These are phyloP conservation scores for Syrphus vitripennis DNA, from an alignment of 2,888 invertebrate genomes.

Conservation along the genomic window DNA sequence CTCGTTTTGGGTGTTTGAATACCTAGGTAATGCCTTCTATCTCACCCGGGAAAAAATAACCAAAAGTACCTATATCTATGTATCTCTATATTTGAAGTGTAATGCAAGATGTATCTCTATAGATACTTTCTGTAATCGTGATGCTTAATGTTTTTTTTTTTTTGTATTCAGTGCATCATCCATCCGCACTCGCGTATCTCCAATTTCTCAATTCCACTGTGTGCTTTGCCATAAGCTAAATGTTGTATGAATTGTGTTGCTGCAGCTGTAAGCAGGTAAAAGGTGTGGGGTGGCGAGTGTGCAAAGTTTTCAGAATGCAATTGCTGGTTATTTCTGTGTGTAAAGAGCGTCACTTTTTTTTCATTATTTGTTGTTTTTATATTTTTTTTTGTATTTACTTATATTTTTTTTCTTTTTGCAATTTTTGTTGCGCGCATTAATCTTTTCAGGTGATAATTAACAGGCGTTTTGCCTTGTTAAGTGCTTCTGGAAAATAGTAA, in stretches of 20 bases:
- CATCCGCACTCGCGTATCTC: slow-evolving; percentile 30
- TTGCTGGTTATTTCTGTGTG: slow-evolving; percentile 55
- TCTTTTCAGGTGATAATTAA: slow-evolving; percentile 74
- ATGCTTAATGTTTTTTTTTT: slow-evolving; percentile 7
- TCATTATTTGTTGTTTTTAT: slow-evolving; percentile 51
- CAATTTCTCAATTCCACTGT: slow-evolving; percentile 15
- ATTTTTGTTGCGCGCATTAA: slow-evolving; percentile 72
- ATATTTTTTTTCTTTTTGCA: slow-evolving; percentile 45
- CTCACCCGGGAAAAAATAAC: background rate
- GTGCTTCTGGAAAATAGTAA: slow-evolving; percentile 71
- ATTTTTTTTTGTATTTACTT: background rate
- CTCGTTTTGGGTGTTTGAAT: background rate
- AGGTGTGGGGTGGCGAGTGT: slow-evolving; percentile 11
- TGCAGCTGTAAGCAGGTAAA: too few species aligned
- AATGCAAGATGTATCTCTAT: background rate
- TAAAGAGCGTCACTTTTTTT: slow-evolving; percentile 9
- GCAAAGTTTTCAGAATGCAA: slow-evolving; percentile 52
- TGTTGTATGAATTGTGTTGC: background rate
- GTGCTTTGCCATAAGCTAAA: background rate
- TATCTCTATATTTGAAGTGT: background rate
- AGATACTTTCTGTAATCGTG: background rate
- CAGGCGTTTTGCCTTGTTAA: slow-evolving; percentile 73
- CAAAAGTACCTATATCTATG: background rate
- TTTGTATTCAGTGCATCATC: slow-evolving; percentile 34
- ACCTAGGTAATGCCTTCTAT: background rate